A percentile compares a stretch with the other conserved stretches of the same genome.
Evolutionary conservation across 2,888 invertebrate genomes (phyloP).

Genomic region (Limnephilus marmoratus): DNA sequence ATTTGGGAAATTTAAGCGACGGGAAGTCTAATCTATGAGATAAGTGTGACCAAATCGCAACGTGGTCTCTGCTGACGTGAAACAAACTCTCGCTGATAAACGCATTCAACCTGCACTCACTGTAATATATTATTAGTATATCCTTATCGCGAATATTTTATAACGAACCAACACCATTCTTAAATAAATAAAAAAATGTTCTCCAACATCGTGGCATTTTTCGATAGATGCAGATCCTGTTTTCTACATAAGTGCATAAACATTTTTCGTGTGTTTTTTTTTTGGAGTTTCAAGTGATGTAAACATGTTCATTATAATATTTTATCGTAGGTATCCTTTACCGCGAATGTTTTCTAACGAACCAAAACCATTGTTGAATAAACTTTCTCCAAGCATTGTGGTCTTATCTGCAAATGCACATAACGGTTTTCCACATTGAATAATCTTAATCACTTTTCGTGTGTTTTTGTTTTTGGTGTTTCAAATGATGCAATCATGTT

Average conservation of each 20-base stretch:
- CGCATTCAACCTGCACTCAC: background rate
- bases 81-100: background rate
- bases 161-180: too few relatives aligned
- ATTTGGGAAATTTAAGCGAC: background rate
- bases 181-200: too few relatives aligned
- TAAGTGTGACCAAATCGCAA: background rate
- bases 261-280: too few relatives aligned
- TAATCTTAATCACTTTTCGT: too few relatives aligned
- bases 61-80: background rate
- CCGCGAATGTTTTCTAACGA: background rate
- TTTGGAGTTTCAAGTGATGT: too few relatives aligned
- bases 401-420: too few relatives aligned
- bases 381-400: background rate
- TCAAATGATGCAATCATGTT: background rate
- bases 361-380: background rate
- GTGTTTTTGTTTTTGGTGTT: background rate
- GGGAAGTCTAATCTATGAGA: background rate
- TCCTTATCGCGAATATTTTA: too few relatives aligned
- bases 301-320: background rate
- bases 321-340: background rate
- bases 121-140: too few relatives aligned
- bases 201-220: too few relatives aligned
- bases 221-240: too few relatives aligned
- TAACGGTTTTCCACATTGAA: too few relatives aligned
- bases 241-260: too few relatives aligned